Base-by-base conservation (phyloP, 2,113 vertebrate species). In the Prionailurus bengalensis region DNA sequence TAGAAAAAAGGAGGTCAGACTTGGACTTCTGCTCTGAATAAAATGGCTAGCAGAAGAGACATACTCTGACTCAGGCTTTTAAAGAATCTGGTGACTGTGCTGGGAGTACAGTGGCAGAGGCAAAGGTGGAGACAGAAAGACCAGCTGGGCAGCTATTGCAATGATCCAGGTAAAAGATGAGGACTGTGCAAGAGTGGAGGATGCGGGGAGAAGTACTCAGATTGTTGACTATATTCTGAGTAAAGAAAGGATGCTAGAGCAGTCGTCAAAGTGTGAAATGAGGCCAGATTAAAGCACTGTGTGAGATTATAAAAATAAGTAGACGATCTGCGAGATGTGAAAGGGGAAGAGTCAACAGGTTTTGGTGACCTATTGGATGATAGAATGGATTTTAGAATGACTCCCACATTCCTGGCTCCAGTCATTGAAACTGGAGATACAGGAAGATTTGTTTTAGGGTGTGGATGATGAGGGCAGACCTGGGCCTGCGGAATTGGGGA, bases 331-430 rank as follows among this genome's bases (percentile, higher is more conserved):
- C 33, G 16, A 87, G 48, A 68, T 74, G 27, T 73, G 79, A 51
- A 83, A 89, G 42, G 15, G 6, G 10, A 15, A 42, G 16, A 19
- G 10, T 93, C 58, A 19, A 31, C 21, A 79, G 31, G 29, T 78
- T 31, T 78, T 76, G 33, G 15, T 88, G 27, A 91, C 25, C 39
- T 78, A 1, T 3, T 31, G 21, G 48, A 11, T 88, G 31, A 61
- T 25, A 83, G n/a, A 88, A 85, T 92, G 84, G 33, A n/a, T 68
- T 90, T 61, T 84, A 80, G 61, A 82, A 80, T n/a, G 17, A 53
- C 9, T 74, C 48, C 51, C 19, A n/a, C 8, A 61, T 53, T 70
- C 90, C 66, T 96, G 80, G 29, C 33, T 90, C 21, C 42, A 68
- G 33, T 76, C 66, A 31, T 48, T 92, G 55, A 86, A 90, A 63